Base-by-base conservation (phyloP, 2,888 invertebrate species). In the Ophion ventricosus region DNA sequence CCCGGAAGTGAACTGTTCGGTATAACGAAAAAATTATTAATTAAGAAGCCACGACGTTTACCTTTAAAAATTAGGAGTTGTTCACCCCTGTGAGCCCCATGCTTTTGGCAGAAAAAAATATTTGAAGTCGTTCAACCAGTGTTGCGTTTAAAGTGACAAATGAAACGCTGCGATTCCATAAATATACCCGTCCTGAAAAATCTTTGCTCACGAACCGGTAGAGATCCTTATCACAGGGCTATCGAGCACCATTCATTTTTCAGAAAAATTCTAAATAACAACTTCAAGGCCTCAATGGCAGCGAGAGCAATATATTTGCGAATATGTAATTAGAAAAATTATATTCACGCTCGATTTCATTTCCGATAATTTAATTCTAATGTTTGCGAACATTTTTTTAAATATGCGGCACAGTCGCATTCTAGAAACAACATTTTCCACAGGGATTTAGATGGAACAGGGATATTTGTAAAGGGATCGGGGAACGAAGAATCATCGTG, bases 401-500 rank as follows among this genome's bases (percentile, higher is more conserved):
- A 40, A 72, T 59, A 73, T 63, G 26, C 20, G 11, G 63, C 29
- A 49, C 49, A 20, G 26, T 74, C 43, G 43, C n/a, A n/a, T 74
- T 40, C 11, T 11, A 29, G 49, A 10, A 10, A 61, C 35, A 49
- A 61, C 40, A 73, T 61, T 63, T 74, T 74, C n/a, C 40, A 26
- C 25, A 20, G n/a, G 20, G 26, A 29, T 43, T 74, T 29, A 11
- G 20, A 63, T n/a, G 49, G 20, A 63, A 49, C 23, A 63, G 49
- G 7, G 29, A 63, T 43, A 17, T 49, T 63, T 26, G 5, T 63
- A 43, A 20, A 54, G 63, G 26, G 43, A 61, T 61, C 23, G 29
- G 49, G 14, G 49, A 49, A 63, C 23, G 26, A 81, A 43, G 23
- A 69, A 81, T 64, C 35, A 67, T 29, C 63, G 69, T 69, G 76